Evolutionary conservation across 2,888 invertebrate genomes (phyloP).

Genomic region (Xestia sexstrigata): DNA sequence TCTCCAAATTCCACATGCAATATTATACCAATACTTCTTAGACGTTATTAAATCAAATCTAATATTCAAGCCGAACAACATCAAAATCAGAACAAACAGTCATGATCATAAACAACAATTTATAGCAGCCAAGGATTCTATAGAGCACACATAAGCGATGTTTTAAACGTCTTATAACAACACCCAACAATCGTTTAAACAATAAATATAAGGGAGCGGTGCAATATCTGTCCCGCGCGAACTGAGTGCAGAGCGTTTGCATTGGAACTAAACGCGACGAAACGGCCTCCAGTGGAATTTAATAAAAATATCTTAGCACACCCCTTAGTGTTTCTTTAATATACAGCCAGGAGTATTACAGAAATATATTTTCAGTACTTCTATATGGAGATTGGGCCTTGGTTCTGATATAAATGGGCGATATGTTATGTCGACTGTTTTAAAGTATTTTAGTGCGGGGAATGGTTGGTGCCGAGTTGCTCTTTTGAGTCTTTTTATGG

Average conservation of each 20-base stretch:
- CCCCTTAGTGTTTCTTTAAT: conserved; percentile 82
- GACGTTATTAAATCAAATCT: not conserved
- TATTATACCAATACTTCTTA: not conserved
- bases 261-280: conserved; percentile 84
- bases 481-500: conserved; percentile 43
- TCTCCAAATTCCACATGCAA: not conserved
- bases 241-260: conserved; percentile 86
- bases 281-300: conserved; percentile 88
- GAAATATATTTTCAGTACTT: conserved; percentile 71
- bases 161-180: conserved; percentile 77
- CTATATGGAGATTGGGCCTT: conserved; percentile 59
- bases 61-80: conserved; percentile 10
- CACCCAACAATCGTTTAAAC: conserved; percentile 77
- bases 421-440: conserved; percentile 62
- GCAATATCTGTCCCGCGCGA: conserved; percentile 86
- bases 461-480: conserved; percentile 38
- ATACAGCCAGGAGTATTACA: conserved; percentile 76
- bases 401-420: conserved; percentile 59
- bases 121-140: conserved; percentile 54
- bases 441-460: conserved; percentile 50
- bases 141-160: conserved; percentile 65
- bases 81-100: conserved; percentile 33
- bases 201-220: conserved; percentile 83
- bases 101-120: conserved; percentile 47
- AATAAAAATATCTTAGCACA: conserved; percentile 88